phyloP scores from a whole-genome alignment of 2,113 vertebrate species.

The Desmodus rotundus region DNA sequence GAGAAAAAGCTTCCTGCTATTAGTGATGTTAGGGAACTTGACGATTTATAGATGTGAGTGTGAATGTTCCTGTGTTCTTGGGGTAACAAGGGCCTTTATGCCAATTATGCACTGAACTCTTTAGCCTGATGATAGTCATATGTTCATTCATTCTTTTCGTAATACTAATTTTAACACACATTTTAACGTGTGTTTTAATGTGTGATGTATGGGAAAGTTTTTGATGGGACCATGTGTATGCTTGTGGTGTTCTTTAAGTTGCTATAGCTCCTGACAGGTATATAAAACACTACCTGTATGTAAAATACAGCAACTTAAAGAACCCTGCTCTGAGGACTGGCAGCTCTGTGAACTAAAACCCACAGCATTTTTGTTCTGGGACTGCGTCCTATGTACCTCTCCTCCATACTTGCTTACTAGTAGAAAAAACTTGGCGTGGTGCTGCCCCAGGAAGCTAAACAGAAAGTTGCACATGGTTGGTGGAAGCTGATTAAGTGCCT shows the following conservation, averaged over 20 bases:
- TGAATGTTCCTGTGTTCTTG: not conserved
- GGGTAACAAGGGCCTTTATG: constrained; percentile 1
- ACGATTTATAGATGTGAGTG: not conserved
- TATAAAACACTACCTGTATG: not conserved
- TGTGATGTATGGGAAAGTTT: not conserved
- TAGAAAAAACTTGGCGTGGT: not conserved
- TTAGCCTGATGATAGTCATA: not conserved
- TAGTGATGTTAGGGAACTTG: constrained; percentile 5
- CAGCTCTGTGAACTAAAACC: not conserved
- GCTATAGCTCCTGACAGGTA: not conserved
- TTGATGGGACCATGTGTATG: not conserved
- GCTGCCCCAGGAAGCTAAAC: not conserved
- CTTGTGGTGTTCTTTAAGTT: not conserved
- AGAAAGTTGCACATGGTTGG: not conserved
- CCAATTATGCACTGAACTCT: constrained; percentile 48
- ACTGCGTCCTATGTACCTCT: not conserved
- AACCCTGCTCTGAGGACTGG: not conserved
- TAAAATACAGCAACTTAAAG: not conserved
- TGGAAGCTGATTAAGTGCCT: not conserved
- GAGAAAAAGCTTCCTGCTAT: not conserved
- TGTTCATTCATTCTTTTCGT: not conserved
- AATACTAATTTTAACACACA: not conserved
- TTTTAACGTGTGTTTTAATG: not conserved
- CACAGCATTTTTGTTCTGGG: not conserved
- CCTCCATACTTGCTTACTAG: not conserved